A percentile compares a stretch with the other conserved stretches of the same genome.
These are phyloP conservation scores for Hyposoter dolosus DNA, from an alignment of 2,888 invertebrate genomes.

Conservation along the genomic window DNA sequence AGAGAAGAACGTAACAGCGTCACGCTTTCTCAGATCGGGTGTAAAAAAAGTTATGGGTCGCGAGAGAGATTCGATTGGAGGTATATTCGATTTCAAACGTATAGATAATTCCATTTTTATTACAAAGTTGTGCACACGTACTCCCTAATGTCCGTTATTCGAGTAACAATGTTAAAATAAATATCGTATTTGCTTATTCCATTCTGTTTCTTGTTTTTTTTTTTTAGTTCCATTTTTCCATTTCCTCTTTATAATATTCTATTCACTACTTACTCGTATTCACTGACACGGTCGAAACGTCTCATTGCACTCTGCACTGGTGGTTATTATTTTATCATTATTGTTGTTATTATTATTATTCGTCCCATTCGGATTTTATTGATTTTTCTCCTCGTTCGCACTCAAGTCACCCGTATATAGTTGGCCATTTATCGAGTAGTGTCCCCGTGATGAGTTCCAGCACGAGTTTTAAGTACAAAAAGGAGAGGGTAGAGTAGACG, in stretches of 20 bases:
- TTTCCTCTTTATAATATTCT: conserved; percentile 15
- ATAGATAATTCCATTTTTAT: conserved; percentile 80
- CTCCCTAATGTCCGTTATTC: conserved; percentile 79
- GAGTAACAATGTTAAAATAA: conserved; percentile 84
- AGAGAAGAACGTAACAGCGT: conserved; percentile 27
- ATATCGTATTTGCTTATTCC: conserved; percentile 79
- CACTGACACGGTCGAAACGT: conserved; percentile 58
- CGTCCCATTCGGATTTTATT: conserved; percentile 30
- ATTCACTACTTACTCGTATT: conserved; percentile 56
- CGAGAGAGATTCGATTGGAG: conserved; percentile 15
- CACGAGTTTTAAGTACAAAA: conserved; percentile 57
- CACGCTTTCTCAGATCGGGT: conserved; percentile 60
- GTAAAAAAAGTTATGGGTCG: conserved; percentile 26
- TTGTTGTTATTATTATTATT: conserved; percentile 22
- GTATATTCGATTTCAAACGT: conserved; percentile 69
- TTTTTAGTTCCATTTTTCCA: conserved; percentile 29
- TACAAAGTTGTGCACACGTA: conserved; percentile 82
- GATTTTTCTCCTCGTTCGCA: conserved; percentile 32
- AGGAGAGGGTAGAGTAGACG: conserved; percentile 31
- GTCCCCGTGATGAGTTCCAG: conserved; percentile 5
- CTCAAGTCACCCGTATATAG: conserved; percentile 9
- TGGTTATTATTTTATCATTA: not conserved
- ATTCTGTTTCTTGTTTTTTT: conserved; percentile 17
- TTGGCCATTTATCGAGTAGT: conserved; percentile 31
- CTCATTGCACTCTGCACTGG: conserved; percentile 52